These are phyloP conservation scores for Oeneis ivallda DNA, from an alignment of 2,888 invertebrate species.

Conservation along the genomic window DNA sequence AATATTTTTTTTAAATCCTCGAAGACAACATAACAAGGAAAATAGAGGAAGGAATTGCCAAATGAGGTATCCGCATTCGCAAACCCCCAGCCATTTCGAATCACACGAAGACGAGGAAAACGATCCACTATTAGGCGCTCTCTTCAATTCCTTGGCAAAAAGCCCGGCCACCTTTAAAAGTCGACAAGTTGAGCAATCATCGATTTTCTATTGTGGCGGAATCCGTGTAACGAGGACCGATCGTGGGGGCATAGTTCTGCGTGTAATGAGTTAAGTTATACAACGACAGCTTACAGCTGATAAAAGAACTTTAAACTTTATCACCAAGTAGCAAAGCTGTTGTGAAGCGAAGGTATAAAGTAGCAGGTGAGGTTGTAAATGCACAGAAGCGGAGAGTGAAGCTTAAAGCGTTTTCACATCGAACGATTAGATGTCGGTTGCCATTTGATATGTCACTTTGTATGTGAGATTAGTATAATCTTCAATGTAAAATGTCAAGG, in stretches of 20 bases:
- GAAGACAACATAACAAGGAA: not conserved
- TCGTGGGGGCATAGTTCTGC: slow-evolving; percentile 48
- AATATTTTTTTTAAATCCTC: too few relatives aligned
- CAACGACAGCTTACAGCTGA: slow-evolving; percentile 23
- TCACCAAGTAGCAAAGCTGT: not conserved
- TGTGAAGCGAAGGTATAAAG: slow-evolving; percentile 5
- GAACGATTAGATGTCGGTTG: not conserved
- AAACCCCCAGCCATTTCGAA: slow-evolving; percentile 4
- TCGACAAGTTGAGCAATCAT: slow-evolving; percentile 48
- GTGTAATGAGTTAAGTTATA: slow-evolving; percentile 52
- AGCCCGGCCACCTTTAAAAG: slow-evolving; percentile 41
- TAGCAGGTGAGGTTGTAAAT: slow-evolving; percentile 22
- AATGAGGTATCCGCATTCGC: not conserved
- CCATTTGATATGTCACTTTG: not conserved
- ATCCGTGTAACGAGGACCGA: slow-evolving; percentile 45
- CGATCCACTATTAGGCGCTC: slow-evolving; percentile 25
- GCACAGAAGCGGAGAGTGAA: slow-evolving; percentile 11
- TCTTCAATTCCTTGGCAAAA: slow-evolving; percentile 37
- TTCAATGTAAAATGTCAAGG: not conserved
- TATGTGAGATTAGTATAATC: too few relatives aligned
- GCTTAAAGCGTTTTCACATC: slow-evolving; percentile 2
- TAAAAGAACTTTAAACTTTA: slow-evolving; percentile 20
- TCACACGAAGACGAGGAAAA: slow-evolving; percentile 16
- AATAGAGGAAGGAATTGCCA: not conserved
- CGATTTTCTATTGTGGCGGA: slow-evolving; percentile 50